These are phyloP conservation scores for Diglossa cyanea DNA, from an alignment of 2,797 vertebrate species.

Conservation along the genomic window DNA sequence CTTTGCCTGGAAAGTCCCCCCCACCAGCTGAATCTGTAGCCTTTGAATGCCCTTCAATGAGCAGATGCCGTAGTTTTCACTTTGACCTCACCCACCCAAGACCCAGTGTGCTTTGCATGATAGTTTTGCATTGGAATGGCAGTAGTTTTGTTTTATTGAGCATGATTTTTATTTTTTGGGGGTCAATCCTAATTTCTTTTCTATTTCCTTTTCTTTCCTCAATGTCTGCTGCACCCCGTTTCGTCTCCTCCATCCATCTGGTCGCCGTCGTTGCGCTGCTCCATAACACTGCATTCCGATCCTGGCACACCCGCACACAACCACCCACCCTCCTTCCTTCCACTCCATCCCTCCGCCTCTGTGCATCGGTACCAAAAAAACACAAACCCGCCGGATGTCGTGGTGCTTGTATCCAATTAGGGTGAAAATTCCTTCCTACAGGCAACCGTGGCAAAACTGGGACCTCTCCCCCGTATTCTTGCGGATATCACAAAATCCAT, in stretches of 20 bases:
- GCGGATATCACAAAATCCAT: constrained; percentile 89
- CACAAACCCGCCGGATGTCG: constrained; percentile 66
- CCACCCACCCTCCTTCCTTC: constrained; percentile 78
- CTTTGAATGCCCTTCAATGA: constrained; percentile 53
- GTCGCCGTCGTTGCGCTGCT: constrained; percentile 83
- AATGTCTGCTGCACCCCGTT: constrained; percentile 75
- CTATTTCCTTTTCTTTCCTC: constrained; percentile 85
- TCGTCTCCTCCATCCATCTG: constrained; percentile 76
- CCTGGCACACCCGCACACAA: constrained; percentile 80
- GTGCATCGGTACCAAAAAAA: constrained; percentile 61
- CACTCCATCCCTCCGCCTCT: constrained; percentile 75
- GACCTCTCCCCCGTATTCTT: constrained; percentile 92
- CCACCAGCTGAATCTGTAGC: constrained; percentile 44
- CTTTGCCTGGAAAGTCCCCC: constrained; percentile 59
- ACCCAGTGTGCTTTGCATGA: constrained; percentile 81
- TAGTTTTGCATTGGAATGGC: constrained; percentile 83
- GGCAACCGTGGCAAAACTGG: constrained; percentile 94
- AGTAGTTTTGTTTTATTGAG: constrained; percentile 79
- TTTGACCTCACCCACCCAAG: constrained; percentile 21
- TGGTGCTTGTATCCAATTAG: constrained; percentile 86
- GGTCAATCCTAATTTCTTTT: constrained; percentile 87
- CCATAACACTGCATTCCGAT: constrained; percentile 87
- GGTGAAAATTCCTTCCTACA: constrained; percentile 99
- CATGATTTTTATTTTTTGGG: constrained; percentile 83
- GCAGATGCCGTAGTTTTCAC: constrained; percentile 49